phyloP scores from a whole-genome alignment of 2,888 invertebrate species.

The Leptopterna dolabrata region DNA sequence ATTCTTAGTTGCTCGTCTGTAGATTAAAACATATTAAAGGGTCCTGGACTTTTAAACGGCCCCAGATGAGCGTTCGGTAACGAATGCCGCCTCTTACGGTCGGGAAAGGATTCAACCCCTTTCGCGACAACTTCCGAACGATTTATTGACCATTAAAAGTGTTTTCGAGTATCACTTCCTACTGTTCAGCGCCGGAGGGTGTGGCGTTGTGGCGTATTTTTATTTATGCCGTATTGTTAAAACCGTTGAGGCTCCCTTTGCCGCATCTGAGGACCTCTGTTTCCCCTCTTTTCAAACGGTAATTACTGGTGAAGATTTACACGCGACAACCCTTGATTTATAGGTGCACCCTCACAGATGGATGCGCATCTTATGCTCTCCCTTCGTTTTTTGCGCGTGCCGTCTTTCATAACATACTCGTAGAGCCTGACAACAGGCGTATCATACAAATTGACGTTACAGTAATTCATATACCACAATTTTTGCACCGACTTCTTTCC shows the following conservation, averaged over 20 bases:
- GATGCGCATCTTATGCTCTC: neutral
- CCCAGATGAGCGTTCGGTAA: constrained; percentile 30
- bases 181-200: neutral
- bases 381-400: neutral
- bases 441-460: too few species aligned
- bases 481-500: too few species aligned
- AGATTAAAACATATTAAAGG: constrained; percentile 43
- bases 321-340: constrained; percentile 19
- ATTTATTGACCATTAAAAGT: constrained; percentile 42
- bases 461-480: too few species aligned
- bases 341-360: constrained; percentile 1
- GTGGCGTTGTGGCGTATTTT: neutral
- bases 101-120: neutral
- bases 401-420: neutral
- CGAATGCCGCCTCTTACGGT: constrained; percentile 8
- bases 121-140: constrained; percentile 24
- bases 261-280: constrained; percentile 41
- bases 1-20: constrained; percentile 31
- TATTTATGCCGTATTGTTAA: constrained; percentile 21
- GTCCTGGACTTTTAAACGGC: neutral
- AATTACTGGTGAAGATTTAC: constrained; percentile 33
- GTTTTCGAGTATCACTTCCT: constrained; percentile 25
- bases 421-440: too few species aligned
- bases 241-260: neutral
- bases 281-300: constrained; percentile 28